phyloP scores from a whole-genome alignment of 2,113 vertebrate genomes.

The Strigops habroptila region DNA sequence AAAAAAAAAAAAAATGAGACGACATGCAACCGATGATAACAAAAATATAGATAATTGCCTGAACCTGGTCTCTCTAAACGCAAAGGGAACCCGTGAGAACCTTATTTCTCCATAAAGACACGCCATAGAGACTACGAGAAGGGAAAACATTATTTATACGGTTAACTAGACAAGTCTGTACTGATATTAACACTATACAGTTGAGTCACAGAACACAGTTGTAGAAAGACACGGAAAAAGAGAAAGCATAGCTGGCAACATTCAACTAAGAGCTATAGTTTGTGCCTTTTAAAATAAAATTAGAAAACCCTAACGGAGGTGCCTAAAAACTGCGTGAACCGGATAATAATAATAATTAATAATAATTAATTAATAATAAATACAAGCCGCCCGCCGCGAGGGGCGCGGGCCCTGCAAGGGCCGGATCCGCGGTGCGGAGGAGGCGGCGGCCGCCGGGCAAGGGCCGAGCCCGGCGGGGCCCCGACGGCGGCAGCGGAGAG shows the following conservation, averaged over 20 bases:
- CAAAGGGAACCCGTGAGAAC: slow-evolving; percentile 82
- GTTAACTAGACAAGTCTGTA: slow-evolving; percentile 91
- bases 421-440: background rate
- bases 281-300: slow-evolving; percentile 86
- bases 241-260: slow-evolving; percentile 87
- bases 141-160: slow-evolving; percentile 88
- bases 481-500: background rate
- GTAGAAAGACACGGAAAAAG: slow-evolving; percentile 96
- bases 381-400: slow-evolving; percentile 56
- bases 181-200: slow-evolving; percentile 97
- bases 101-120: slow-evolving; percentile 89
- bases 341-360: slow-evolving; percentile 61
- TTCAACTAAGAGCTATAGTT: slow-evolving; percentile 88
- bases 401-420: slow-evolving; percentile 5
- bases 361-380: slow-evolving; percentile 66
- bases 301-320: slow-evolving; percentile 71
- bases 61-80: slow-evolving; percentile 83
- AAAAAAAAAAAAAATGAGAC: slow-evolving; percentile 63
- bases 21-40: slow-evolving; percentile 89
- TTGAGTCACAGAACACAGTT: slow-evolving; percentile 96
- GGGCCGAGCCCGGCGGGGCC: background rate
- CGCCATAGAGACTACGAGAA: slow-evolving; percentile 89
- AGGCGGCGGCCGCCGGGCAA: background rate
- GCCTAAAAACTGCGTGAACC: slow-evolving; percentile 73
- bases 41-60: slow-evolving; percentile 90